Evolutionary conservation across 1,140 invertebrate genomes (phyloP).

Genomic region (Kradibia gibbosae): DNA sequence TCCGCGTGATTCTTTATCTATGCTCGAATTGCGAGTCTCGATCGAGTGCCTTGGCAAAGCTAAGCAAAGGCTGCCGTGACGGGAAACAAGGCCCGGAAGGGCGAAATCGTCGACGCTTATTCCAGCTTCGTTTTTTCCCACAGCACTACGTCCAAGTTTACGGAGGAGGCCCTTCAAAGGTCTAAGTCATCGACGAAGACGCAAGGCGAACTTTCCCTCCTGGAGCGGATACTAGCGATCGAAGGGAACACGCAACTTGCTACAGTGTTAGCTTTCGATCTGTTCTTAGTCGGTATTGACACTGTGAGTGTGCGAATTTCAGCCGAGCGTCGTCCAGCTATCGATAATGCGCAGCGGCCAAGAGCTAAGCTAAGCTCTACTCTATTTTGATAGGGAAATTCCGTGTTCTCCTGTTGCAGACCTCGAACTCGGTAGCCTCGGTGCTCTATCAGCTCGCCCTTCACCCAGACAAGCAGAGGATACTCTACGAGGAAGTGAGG

Average conservation of each 20-base stretch:
- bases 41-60: too few species aligned
- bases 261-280: conserved; percentile 83
- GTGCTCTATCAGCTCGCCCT: conserved; percentile 85
- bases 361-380: background rate
- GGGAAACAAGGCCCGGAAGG: too few species aligned
- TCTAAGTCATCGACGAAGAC: conserved; percentile 68
- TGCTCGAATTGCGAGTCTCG: too few species aligned
- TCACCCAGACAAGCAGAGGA: conserved; percentile 82
- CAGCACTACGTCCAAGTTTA: conserved; percentile 76
- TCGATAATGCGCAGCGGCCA: too few species aligned
- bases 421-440: conserved; percentile 84
- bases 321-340: background rate
- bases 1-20: too few species aligned
- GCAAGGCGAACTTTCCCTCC: conserved; percentile 74
- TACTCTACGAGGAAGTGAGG: conserved; percentile 80
- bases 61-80: too few species aligned
- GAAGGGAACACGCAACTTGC: conserved; percentile 81
- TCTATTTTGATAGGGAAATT: background rate
- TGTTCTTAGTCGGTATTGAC: conserved; percentile 90
- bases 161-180: conserved; percentile 56
- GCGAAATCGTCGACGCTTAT: too few species aligned
- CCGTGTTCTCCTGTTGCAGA: conserved; percentile 72
- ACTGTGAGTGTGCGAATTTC: conserved; percentile 76
- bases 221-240: conserved; percentile 77
- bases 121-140: conserved; percentile 60